These are phyloP conservation scores for Drosophila paucipuncta DNA, from an alignment of 2,888 invertebrate genomes.

Conservation along the genomic window DNA sequence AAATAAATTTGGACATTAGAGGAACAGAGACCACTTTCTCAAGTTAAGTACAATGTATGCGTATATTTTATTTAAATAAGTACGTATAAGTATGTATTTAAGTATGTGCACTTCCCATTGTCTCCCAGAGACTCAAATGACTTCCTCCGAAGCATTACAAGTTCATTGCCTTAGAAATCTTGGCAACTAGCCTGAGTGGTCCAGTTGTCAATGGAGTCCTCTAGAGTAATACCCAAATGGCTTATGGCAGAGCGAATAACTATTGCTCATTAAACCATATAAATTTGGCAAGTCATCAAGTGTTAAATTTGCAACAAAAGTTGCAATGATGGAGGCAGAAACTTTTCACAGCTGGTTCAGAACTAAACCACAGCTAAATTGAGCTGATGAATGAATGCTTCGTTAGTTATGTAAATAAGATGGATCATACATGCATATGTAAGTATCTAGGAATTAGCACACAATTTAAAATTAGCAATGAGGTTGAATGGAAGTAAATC, in stretches of 20 bases:
- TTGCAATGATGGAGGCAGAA: conserved; percentile 13
- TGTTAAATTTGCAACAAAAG: conserved; percentile 23
- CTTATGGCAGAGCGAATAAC: conserved; percentile 55
- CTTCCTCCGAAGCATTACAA: conserved; percentile 38
- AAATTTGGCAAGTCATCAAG: conserved; percentile 47
- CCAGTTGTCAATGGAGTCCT: conserved; percentile 45
- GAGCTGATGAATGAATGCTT: conserved; percentile 43
- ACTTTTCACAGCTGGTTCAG: conserved; percentile 8
- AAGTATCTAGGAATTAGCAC: background rate
- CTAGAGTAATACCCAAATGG: conserved; percentile 39
- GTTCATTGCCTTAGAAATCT: conserved; percentile 43
- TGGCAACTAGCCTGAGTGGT: conserved; percentile 44
- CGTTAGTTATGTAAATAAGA: conserved; percentile 54
- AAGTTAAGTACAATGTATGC: background rate
- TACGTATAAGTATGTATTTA: background rate
- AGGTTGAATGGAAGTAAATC: background rate
- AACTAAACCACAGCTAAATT: conserved; percentile 30
- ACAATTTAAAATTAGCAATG: background rate
- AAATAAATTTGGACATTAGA: conserved; percentile 28
- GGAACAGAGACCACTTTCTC: background rate
- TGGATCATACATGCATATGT: background rate
- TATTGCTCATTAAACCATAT: conserved; percentile 20
- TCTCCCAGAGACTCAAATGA: conserved; percentile 9
- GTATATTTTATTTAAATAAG: background rate
- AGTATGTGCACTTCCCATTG: background rate